These are phyloP conservation scores for Equus przewalskii DNA, from an alignment of 2,113 vertebrate species.

Conservation along the genomic window DNA sequence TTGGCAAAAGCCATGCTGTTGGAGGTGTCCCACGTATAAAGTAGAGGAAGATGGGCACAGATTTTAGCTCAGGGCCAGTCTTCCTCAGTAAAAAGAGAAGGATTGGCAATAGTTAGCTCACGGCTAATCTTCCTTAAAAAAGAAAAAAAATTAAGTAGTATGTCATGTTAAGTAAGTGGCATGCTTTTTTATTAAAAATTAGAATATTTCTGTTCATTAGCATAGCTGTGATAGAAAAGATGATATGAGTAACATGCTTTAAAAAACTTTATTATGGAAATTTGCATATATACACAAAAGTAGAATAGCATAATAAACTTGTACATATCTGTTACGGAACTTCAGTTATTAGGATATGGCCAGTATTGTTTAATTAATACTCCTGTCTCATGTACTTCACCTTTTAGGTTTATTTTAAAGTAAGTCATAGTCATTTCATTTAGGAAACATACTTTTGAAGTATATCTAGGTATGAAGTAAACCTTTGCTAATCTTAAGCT, in stretches of 20 bases:
- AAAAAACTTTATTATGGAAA: background rate
- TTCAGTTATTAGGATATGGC: background rate
- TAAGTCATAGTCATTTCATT: constrained; percentile 8
- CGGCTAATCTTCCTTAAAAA: too few species aligned
- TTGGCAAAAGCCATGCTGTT: too few species aligned
- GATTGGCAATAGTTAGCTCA: too few species aligned
- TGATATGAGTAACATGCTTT: background rate
- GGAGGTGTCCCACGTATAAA: too few species aligned
- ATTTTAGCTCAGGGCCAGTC: too few species aligned
- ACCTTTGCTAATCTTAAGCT: background rate
- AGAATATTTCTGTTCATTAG: constrained; percentile 35
- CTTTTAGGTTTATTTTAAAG: constrained; percentile 6
- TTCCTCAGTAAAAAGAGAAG: too few species aligned
- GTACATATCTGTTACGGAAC: background rate
- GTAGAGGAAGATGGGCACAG: too few species aligned
- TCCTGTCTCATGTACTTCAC: background rate
- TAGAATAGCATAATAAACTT: background rate
- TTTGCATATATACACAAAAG: background rate
- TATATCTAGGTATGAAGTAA: background rate
- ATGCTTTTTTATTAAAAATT: constrained; percentile 40
- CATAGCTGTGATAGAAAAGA: constrained; percentile 16
- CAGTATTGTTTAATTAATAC: background rate
- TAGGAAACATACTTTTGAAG: background rate
- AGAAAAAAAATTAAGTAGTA: background rate
- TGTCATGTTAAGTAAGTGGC: constrained; percentile 1